These are phyloP conservation scores for Melikaiella ostensackeni DNA, from an alignment of 2,888 invertebrate species.

Conservation along the genomic window DNA sequence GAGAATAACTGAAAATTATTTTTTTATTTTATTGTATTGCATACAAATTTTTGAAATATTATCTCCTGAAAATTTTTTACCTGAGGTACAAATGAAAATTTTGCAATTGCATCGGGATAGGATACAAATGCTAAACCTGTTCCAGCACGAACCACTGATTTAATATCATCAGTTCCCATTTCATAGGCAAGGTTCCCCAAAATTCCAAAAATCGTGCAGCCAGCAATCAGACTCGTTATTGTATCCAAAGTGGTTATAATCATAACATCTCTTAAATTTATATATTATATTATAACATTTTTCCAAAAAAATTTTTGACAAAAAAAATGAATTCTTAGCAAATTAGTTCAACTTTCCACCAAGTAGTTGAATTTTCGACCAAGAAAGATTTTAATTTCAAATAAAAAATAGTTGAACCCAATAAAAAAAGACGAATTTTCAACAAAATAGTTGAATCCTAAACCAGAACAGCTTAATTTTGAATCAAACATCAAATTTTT, in stretches of 20 bases:
- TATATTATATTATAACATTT: too few relatives aligned
- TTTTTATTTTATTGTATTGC: background rate
- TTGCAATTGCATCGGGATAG: constrained; percentile 90
- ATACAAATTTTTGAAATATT: too few relatives aligned
- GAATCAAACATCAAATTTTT: too few relatives aligned
- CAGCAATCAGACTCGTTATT: constrained; percentile 89
- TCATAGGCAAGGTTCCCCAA: constrained; percentile 88
- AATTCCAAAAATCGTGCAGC: constrained; percentile 90
- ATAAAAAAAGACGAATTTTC: too few relatives aligned
- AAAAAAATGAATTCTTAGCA: too few relatives aligned
- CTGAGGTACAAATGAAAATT: constrained; percentile 86
- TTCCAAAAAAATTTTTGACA: too few relatives aligned
- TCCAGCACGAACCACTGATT: constrained; percentile 85
- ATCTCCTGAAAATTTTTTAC: constrained; percentile 40
- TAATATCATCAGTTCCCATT: constrained; percentile 81
- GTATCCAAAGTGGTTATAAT: constrained; percentile 91
- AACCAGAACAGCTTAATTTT: too few relatives aligned
- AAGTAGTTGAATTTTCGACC: too few relatives aligned
- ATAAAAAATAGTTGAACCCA: too few relatives aligned
- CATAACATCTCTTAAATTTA: constrained; percentile 81
- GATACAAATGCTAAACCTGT: constrained; percentile 91
- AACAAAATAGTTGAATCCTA: too few relatives aligned
- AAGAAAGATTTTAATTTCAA: too few relatives aligned
- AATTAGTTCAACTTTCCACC: too few relatives aligned
- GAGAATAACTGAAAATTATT: constrained; percentile 76